Base-by-base conservation (phyloP, 1,140 invertebrate genomes). In the Leptinotarsa texana region DNA sequence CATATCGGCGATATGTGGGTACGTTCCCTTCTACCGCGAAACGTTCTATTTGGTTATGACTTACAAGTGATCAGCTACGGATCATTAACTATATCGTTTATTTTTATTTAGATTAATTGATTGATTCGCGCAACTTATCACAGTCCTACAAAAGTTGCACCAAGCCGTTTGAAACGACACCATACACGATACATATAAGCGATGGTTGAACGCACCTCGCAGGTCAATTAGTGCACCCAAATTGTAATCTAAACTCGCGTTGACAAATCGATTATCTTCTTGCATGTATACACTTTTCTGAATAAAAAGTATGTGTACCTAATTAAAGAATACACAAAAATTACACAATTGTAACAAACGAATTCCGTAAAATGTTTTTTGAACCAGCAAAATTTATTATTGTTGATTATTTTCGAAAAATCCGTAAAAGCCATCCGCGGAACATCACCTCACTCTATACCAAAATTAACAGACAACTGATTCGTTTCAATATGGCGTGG, bases 401-500 rank as follows among this genome's bases (percentile, higher is more conserved):
- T 24, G 42, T 71, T 66, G 22, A 62, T 66, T 73, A 69, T 78
- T 76, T 75, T 78, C 74, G 72, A 47, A 78, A 80, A 80, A 75
- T 70, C 72, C 72, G 70, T 72, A 82, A 80, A 76, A 78, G 70
- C 62, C 68, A 76, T 79, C 78, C 75, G 78, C 74, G 76, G 77
- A 63, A 72, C 72, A 80, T 73, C 76, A 83, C 80, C 80, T 82
- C 79, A 79, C 80, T 76, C 78, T 78, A 73, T 33, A 69, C 78
- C 81, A 80, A 83, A 83, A 83, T 82, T 82, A 83, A 84, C 82
- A 83, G 82, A 84, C 80, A 81, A 84, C 82, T 84, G 83, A 83
- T 84, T 85, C 82, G 82, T 84, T 85, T 83, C 83, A 83, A 84
- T 82, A 85, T 84, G 83, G 84, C 83, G 83, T 82, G 83, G 80